A percentile compares a stretch with the other conserved stretches of the same genome.
These are phyloP conservation scores for Lottia gigantea DNA, from an alignment of 2,888 invertebrate species.

Conservation along the genomic window DNA sequence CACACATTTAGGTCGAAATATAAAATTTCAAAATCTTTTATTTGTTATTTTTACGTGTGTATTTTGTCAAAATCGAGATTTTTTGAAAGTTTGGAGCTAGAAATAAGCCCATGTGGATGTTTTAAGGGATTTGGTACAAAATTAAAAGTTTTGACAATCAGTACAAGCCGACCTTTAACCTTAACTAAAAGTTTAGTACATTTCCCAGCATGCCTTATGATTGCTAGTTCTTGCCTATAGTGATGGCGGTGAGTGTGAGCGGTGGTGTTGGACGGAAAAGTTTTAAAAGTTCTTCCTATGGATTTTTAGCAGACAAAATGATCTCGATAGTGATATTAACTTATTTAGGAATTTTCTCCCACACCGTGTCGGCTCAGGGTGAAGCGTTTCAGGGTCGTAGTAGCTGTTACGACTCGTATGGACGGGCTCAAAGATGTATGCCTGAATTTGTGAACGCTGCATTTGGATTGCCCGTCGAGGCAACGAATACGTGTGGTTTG, in stretches of 20 bases:
- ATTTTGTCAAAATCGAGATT: too few species aligned
- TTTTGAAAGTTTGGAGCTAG: too few species aligned
- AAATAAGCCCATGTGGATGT: too few species aligned
- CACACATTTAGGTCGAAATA: too few species aligned
- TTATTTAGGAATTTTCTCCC: slow-evolving; percentile 24
- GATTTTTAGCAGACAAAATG: slow-evolving; percentile 18
- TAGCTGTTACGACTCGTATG: slow-evolving; percentile 64
- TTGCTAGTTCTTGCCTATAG: slow-evolving; percentile 30
- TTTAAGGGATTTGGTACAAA: too few species aligned
- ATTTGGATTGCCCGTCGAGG: slow-evolving; percentile 87
- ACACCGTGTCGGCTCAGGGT: slow-evolving; percentile 18
- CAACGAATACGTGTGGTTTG: slow-evolving; percentile 95
- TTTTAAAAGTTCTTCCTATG: slow-evolving; percentile 29
- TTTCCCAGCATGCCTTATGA: slow-evolving; percentile 39
- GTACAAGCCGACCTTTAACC: neutral
- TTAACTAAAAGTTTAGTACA: slow-evolving; percentile 14
- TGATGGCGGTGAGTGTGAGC: slow-evolving; percentile 35
- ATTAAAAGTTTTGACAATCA: too few species aligned
- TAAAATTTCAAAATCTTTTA: too few species aligned
- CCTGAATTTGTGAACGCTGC: slow-evolving; percentile 98
- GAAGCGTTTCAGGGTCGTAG: slow-evolving; percentile 22
- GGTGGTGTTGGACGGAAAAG: slow-evolving; percentile 27
- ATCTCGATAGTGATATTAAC: slow-evolving; percentile 17
- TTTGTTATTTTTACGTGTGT: too few species aligned
- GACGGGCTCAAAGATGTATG: slow-evolving; percentile 82